Base-by-base conservation (phyloP, 1,140 invertebrate genomes). In the Scaptomyza graminum region DNA sequence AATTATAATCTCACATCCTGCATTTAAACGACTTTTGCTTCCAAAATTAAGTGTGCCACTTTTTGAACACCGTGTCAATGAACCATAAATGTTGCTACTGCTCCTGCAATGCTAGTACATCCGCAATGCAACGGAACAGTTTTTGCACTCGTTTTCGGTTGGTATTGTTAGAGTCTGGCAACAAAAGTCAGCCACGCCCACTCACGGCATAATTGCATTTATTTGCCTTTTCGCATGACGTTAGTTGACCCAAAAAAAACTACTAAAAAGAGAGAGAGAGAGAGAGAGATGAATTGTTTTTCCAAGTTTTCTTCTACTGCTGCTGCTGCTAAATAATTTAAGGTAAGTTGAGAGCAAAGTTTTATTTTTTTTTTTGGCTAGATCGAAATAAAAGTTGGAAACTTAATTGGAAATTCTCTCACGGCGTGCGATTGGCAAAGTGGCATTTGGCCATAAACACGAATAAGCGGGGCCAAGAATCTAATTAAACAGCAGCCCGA, bases 361-460 rank as follows among this genome's bases (percentile, higher is more conserved):
- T 47, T 47, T 47, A n/a, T 47, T 41, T 5, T 16, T 2, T 3
- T 25, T 49, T 28, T 12, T 13, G 44, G 16, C 44, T 41, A 50
- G 46, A 51, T 39, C 64, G 47, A 44, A 18, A 41, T 22, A 61
- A 50, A 70, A 65, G 65, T 64, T 15, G 72, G 62, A 65, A 79
- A 87, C 63, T 85, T 85, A 85, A 85, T 85, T 85, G 82, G 82
- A 87, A 87, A 85, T 75, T 78, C 78, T 85, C 82, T 87, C 82
- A 85, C 82, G 82, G 67, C 49, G 44, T 54, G 52, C 61, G 64
- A 85, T 72, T 76, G 74, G 72, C 50, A 66, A 73, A 78, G 56
- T 76, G 80, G 64, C 64, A 61, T 56, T 62, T 34, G 31, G 79
- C 79, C 79, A 60, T 68, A 82, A 56, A 34, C 49, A 8, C 16